Conservation (phyloP, 1,140 invertebrate genomes). For the Drosophila orena region DNA sequence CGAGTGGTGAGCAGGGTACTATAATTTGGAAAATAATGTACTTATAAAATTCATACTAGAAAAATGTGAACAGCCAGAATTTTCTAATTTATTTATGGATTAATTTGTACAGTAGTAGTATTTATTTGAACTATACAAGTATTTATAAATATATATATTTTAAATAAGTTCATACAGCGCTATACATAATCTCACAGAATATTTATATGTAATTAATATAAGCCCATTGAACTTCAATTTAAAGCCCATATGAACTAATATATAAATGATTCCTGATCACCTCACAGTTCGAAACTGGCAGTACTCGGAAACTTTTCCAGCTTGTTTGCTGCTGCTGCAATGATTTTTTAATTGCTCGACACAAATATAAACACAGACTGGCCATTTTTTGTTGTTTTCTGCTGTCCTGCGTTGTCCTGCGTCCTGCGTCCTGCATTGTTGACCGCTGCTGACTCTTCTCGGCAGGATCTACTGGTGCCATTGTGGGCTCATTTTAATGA, state of each 20-base stretch:
- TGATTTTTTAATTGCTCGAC: slow-evolving; percentile 61
- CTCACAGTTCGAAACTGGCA: background rate
- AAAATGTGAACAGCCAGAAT: too few species aligned
- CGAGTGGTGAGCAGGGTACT: background rate
- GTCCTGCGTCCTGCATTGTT: slow-evolving; percentile 8
- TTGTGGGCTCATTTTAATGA: slow-evolving; percentile 56
- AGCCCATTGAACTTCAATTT: background rate
- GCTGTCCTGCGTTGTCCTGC: slow-evolving; percentile 1
- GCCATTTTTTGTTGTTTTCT: slow-evolving; percentile 28
- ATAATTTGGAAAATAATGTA: background rate
- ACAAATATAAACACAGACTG: slow-evolving; percentile 56
- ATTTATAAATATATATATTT: too few species aligned
- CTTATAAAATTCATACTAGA: background rate
- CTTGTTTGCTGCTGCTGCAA: slow-evolving; percentile 48
- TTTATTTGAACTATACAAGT: background rate
- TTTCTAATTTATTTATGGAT: too few species aligned
- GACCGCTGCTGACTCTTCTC: slow-evolving; percentile 28
- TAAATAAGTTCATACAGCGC: too few species aligned
- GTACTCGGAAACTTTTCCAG: slow-evolving; percentile 6
- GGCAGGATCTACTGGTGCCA: slow-evolving; percentile 28
- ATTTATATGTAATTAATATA: too few species aligned
- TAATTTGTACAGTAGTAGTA: background rate
- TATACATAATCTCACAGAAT: too few species aligned
- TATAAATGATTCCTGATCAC: background rate
- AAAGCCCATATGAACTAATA: too few species aligned